Conservation (phyloP, 2,888 invertebrate genomes). For the Crossocerus cetratus region DNA sequence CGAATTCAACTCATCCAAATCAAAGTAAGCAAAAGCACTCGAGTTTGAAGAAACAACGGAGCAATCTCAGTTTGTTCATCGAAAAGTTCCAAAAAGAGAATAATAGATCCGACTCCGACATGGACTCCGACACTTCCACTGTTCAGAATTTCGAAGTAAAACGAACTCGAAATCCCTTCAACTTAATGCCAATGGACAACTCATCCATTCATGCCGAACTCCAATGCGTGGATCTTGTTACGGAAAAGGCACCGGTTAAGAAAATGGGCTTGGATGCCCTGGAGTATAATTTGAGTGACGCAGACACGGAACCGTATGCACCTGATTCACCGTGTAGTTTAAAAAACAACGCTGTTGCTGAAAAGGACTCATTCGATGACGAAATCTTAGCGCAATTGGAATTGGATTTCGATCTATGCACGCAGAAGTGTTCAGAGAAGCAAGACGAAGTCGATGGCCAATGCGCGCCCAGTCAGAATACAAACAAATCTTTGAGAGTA, state of each 20-base stretch:
- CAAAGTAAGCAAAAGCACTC: slow-evolving; percentile 35
- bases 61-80: slow-evolving; percentile 65
- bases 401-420: neutral
- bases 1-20: slow-evolving; percentile 24
- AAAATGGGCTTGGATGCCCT: neutral
- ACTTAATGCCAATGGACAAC: slow-evolving; percentile 10
- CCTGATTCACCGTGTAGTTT: neutral
- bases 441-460: neutral
- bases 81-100: slow-evolving; percentile 62
- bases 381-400: neutral
- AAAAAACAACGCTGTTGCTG: neutral
- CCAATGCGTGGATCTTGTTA: no score
- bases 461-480: neutral
- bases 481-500: neutral
- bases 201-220: no score
- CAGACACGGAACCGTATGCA: neutral
- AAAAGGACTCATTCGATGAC: neutral
- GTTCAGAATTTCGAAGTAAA: neutral
- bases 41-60: slow-evolving; percentile 43
- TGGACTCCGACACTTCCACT: slow-evolving; percentile 51
- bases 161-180: slow-evolving; percentile 60
- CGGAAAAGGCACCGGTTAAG: neutral
- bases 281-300: neutral
- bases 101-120: slow-evolving; percentile 48
- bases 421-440: neutral